These are phyloP conservation scores for Leguminivora glycinivorella DNA, from an alignment of 1,140 invertebrate genomes.

Conservation along the genomic window DNA sequence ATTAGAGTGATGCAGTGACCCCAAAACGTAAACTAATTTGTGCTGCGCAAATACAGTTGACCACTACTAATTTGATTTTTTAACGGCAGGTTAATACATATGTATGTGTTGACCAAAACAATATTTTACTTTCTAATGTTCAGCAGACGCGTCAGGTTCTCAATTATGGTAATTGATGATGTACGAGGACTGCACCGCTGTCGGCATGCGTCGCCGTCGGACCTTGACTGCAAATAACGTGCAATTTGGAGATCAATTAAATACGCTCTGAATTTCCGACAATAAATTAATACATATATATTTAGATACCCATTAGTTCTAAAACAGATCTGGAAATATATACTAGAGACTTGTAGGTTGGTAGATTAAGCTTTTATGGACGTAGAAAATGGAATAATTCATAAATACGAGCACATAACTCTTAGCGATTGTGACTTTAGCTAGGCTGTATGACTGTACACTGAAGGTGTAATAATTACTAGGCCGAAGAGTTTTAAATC, in stretches of 20 bases:
- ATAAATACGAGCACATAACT: no score
- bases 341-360: no score
- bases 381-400: no score
- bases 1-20: not conserved
- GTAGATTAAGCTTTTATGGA: no score
- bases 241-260: not conserved
- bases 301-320: no score
- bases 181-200: constrained; percentile 44
- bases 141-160: constrained; percentile 36
- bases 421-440: no score
- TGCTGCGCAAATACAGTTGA: not conserved
- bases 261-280: no score
- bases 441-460: no score
- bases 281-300: no score
- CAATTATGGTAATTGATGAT: constrained; percentile 55
- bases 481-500: no score
- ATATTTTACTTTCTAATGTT: constrained; percentile 25
- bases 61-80: constrained; percentile 10
- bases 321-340: no score
- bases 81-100: not conserved
- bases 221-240: constrained; percentile 39
- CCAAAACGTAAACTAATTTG: not conserved
- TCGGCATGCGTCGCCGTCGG: constrained; percentile 39
- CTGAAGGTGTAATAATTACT: no score
- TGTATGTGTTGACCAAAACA: not conserved